Evolutionary conservation across 2,113 vertebrate species (phyloP), one percentile per base, ranked within the genome.

Genomic region (Epinephelus moara): DNA sequence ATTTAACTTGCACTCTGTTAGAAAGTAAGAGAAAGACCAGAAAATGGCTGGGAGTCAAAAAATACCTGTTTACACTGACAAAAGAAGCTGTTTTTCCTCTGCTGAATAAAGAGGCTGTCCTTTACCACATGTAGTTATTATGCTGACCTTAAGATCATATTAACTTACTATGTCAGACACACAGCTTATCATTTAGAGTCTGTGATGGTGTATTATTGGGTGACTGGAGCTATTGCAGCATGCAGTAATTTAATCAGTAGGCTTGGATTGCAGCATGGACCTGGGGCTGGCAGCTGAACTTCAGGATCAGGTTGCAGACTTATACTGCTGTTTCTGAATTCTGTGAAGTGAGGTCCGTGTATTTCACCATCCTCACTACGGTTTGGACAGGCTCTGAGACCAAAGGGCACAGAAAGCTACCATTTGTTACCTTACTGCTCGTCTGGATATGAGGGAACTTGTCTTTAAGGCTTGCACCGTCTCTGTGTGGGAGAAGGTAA

Each of bases 401-500:
- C 1, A 4, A 63, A 49, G 21, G 50, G 86, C 81, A 83, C 69
- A 1, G 8, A 73, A 52, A 53, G 30, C 3, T 30, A 8, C 70
- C 52, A 9, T 49, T 33, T 50, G 76, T 57, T 68, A 40, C 71
- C 68, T 4, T 37, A 77, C 62, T 42, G 30, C 40, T 63, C 53
- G 42, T 79, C 62, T 84, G 89, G 92, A 93, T 47, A 96, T 96
- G 95, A 95, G 95, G 94, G 95, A 96, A 79, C 85, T 95, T 37
- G 93, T 93, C 68, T 94, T 93, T 72, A 94, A 94, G 80, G 88
- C 95, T 78, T 94, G 95, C 84, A 92, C 93, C 15, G 88, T 94
- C 87, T 93, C 94, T 93, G 92, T 94, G 66, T 95, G 94, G 95
- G 94, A 95, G 85, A 95, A 95, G 95, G 95, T 95, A 95, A 95